Evolutionary conservation across 35 echinoderm and acorn worm species (phyloP), one percentile per base, ranked within the genome.

Genomic region (Diadema setosum): DNA sequence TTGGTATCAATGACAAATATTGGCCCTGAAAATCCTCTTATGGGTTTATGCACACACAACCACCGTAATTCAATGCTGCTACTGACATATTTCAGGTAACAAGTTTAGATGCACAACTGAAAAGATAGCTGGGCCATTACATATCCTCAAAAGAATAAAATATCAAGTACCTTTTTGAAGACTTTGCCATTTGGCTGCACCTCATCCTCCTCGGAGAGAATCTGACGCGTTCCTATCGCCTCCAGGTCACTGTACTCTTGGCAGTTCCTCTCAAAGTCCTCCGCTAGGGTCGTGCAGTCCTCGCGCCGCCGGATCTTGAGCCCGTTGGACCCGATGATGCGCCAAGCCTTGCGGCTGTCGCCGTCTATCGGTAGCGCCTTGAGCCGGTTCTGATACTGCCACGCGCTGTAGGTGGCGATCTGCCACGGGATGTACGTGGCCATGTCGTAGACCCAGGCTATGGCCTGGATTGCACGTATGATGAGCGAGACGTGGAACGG

Each of bases 111-210:
- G n/a, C n/a, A n/a, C n/a, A n/a, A n/a, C n/a, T n/a, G n/a, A n/a
- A n/a, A n/a, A n/a, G n/a, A n/a, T n/a, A n/a, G n/a, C n/a, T n/a
- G n/a, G n/a, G n/a, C n/a, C n/a, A n/a, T n/a, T n/a, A n/a, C n/a
- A n/a, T n/a, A n/a, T n/a, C n/a, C n/a, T n/a, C n/a, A n/a, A n/a
- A n/a, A n/a, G n/a, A n/a, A n/a, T n/a, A n/a, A n/a, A n/a, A n/a
- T n/a, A n/a, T n/a, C n/a, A n/a, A n/a, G n/a, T 46, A 96, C 94
- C 94, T 96, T 96, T 80, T 96, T 96, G 46, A 96, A 96, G 5
- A 76, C 83, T 92, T 91, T 96, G 0, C 94, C 94, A 92, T 92
- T 89, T 11, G 94, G 41, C 33, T 92, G 90, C 23, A 41, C 46
- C 48, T 96, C 94, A 50, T 96, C 94, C 25, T 96, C 94, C 70